Conservation (phyloP, 2,888 invertebrate species). For the Strigamia transsilvanica region DNA sequence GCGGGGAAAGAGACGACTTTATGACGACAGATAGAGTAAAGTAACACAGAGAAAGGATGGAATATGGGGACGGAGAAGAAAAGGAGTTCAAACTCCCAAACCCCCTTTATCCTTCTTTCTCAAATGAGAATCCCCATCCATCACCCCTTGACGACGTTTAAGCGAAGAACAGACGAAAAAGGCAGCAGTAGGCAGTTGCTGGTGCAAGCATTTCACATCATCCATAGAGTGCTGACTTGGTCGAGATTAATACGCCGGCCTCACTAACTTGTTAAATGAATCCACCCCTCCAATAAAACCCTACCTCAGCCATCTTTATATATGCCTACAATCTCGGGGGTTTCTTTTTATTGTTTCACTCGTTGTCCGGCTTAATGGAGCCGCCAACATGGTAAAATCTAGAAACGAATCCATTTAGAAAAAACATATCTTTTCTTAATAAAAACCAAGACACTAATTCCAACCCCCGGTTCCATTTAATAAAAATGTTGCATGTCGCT, state of each 20-base stretch:
- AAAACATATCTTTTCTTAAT: conserved; percentile 12
- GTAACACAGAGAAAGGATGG: conserved; percentile 26
- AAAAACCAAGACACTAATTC: conserved; percentile 11
- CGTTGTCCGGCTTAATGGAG: conserved; percentile 30
- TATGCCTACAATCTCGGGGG: conserved; percentile 13
- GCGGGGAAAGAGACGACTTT: conserved; percentile 30
- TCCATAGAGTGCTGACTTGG: conserved; percentile 30
- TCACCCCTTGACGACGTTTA: conserved; percentile 30
- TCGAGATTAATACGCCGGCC: conserved; percentile 30
- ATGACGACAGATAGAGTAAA: conserved; percentile 30
- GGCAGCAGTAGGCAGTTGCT: conserved; percentile 30
- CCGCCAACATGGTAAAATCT: background rate
- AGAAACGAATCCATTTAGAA: conserved; percentile 11
- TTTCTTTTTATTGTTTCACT: conserved; percentile 26
- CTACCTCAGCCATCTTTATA: conserved; percentile 30
- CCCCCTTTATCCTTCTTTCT: conserved; percentile 25
- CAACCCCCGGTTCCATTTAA: conserved; percentile 1
- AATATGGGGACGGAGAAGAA: conserved; percentile 26
- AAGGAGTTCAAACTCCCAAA: conserved; percentile 26
- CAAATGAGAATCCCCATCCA: conserved; percentile 30
- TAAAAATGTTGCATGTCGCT: background rate
- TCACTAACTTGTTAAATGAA: conserved; percentile 30
- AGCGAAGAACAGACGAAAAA: conserved; percentile 26
- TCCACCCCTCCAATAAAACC: conserved; percentile 23
- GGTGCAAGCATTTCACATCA: conserved; percentile 30